Evolutionary conservation across 2,888 invertebrate genomes (phyloP).

Genomic region (Aphidoletes aphidimyza): DNA sequence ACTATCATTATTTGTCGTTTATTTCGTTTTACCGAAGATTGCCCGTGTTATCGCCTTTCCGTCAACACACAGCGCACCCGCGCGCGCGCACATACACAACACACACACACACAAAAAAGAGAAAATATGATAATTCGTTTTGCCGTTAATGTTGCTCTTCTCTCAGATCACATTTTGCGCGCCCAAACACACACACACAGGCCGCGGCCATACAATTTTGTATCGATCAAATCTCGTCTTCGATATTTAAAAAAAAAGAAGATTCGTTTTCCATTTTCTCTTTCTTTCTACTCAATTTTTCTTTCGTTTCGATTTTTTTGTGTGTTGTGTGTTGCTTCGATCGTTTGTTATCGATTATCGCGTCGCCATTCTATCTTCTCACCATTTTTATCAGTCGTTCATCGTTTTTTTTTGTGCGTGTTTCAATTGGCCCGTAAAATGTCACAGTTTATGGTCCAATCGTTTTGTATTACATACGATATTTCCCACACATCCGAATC

Average conservation of each 20-base stretch:
- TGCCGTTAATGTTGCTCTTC: not conserved
- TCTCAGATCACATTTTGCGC: not conserved
- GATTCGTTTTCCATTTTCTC: too few species aligned
- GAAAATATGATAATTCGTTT: conserved; percentile 2
- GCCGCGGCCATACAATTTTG: not conserved
- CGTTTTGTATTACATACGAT: too few species aligned
- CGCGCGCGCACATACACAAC: too few species aligned
- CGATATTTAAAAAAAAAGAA: too few species aligned
- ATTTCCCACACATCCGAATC: not conserved
- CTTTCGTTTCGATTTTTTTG: conserved; percentile 2
- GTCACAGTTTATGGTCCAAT: not conserved
- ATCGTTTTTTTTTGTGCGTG: not conserved
- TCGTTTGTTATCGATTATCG: not conserved
- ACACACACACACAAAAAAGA: not conserved
- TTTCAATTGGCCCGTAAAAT: not conserved
- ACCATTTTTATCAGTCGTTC: not conserved
- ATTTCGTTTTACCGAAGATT: not conserved
- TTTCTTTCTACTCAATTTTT: too few species aligned
- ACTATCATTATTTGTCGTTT: conserved; percentile 51
- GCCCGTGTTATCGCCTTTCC: not conserved
- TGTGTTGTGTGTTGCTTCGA: not conserved
- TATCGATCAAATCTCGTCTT: too few species aligned
- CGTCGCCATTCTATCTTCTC: conserved; percentile 2
- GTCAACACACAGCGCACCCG: not conserved
- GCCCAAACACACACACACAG: not conserved